Conservation (phyloP, 2,888 invertebrate genomes). For the Drosophila planitibia region DNA sequence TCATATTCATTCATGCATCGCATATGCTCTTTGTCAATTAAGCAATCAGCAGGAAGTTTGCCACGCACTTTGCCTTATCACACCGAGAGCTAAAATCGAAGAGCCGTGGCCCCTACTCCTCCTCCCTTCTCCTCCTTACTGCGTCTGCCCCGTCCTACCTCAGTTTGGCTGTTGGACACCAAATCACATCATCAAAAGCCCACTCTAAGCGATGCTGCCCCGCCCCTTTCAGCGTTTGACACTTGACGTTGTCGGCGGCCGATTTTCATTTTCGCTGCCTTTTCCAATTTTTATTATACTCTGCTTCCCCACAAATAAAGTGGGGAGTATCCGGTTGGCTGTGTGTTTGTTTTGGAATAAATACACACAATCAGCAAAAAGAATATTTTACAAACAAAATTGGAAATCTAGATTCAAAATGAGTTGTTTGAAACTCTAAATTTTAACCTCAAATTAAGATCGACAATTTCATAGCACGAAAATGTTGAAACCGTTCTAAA, state of each 20-base stretch:
- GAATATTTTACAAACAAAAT: neutral
- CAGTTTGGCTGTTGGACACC: constrained; percentile 24
- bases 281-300: constrained; percentile 28
- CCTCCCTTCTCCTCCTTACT: neutral
- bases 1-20: constrained; percentile 76
- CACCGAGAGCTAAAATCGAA: constrained; percentile 18
- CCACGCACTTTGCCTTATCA: constrained; percentile 78
- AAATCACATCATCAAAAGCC: constrained; percentile 72
- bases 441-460: neutral
- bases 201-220: constrained; percentile 33
- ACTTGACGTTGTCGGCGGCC: constrained; percentile 68
- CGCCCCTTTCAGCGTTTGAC: constrained; percentile 35
- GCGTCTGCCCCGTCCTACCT: neutral
- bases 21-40: constrained; percentile 82
- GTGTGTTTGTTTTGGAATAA: neutral
- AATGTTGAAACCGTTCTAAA: neutral
- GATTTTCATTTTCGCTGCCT: constrained; percentile 69
- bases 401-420: neutral
- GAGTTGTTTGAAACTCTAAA: neutral
- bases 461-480: neutral
- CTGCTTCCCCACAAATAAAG: neutral
- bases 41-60: constrained; percentile 82
- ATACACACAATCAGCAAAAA: neutral
- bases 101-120: neutral
- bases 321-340: neutral